phyloP scores from a whole-genome alignment of 2,113 vertebrate genomes.

The Laticauda colubrina region DNA sequence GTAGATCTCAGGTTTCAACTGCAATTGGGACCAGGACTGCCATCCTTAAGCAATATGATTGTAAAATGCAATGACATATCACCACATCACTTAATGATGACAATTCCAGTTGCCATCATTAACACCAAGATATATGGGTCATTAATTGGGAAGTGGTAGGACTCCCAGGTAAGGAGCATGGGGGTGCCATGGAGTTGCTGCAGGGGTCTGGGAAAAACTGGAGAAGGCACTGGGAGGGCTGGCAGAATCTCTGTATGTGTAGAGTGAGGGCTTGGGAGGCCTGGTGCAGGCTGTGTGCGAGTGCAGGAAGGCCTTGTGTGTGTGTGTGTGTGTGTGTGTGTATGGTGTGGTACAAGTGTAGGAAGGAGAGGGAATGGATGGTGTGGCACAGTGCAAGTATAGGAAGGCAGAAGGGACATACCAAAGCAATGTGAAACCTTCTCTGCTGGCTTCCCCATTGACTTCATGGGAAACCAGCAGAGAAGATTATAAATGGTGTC shows the following conservation, averaged over 20 bases:
- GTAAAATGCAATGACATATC: background rate
- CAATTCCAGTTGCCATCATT: background rate
- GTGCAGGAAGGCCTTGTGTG: background rate
- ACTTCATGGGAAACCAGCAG: background rate
- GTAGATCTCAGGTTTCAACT: background rate
- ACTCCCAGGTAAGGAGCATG: background rate
- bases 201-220: background rate
- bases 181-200: background rate
- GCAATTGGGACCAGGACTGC: background rate
- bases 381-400: background rate
- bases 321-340: background rate
- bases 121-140: background rate
- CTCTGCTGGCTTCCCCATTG: background rate
- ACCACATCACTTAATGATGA: background rate
- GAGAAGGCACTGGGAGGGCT: background rate
- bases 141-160: background rate
- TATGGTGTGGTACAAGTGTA: background rate
- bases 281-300: background rate
- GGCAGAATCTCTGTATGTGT: background rate
- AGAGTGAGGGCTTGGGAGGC: background rate
- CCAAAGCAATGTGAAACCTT: background rate
- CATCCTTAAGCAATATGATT: background rate
- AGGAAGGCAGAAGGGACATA: background rate
- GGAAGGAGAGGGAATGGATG: background rate
- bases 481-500: background rate